Evolutionary conservation across 64 coral and sea anemone species (phyloP).

Genomic region (Anthopleura sola): DNA sequence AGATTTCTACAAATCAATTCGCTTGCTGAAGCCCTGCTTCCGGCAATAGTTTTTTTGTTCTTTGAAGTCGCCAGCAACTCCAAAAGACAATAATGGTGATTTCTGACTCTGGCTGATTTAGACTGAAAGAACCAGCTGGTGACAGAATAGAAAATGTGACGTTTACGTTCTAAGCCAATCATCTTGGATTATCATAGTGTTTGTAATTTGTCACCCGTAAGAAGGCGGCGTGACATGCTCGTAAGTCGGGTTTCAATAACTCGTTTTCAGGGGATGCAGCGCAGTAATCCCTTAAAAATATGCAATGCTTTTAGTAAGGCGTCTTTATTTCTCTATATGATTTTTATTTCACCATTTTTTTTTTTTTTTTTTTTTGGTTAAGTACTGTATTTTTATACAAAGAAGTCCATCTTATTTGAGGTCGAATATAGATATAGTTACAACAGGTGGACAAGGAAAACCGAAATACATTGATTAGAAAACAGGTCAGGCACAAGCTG

Average conservation of each 20-base stretch:
- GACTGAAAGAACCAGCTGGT: conserved; percentile 74
- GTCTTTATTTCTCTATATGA: too few species aligned
- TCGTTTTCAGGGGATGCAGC: conserved; percentile 58
- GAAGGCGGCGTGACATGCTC: conserved; percentile 62
- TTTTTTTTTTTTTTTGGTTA: too few species aligned
- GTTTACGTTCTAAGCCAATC: conserved; percentile 82
- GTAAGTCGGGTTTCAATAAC: conserved; percentile 13
- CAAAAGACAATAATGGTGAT: conserved; percentile 49
- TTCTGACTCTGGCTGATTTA: conserved; percentile 69
- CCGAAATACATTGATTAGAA: too few species aligned
- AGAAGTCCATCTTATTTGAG: too few species aligned
- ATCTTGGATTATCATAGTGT: conserved; percentile 40
- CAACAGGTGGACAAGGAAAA: too few species aligned
- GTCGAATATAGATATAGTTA: too few species aligned
- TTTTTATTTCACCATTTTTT: too few species aligned
- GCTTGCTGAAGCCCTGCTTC: conserved; percentile 75
- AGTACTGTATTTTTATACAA: too few species aligned
- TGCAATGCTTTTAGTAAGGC: too few species aligned
- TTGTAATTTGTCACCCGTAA: conserved; percentile 79
- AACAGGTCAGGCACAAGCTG: too few species aligned
- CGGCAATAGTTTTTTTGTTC: conserved; percentile 6
- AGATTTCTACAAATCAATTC: not conserved
- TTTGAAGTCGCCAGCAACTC: conserved; percentile 98
- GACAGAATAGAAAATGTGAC: conserved; percentile 42
- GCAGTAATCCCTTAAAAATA: too few species aligned